Percentiles rank a stretch among this genome's conserved stretches.
These are phyloP conservation scores for Phaetusa simplex DNA, from an alignment of 2,113 vertebrate species.

Conservation along the genomic window DNA sequence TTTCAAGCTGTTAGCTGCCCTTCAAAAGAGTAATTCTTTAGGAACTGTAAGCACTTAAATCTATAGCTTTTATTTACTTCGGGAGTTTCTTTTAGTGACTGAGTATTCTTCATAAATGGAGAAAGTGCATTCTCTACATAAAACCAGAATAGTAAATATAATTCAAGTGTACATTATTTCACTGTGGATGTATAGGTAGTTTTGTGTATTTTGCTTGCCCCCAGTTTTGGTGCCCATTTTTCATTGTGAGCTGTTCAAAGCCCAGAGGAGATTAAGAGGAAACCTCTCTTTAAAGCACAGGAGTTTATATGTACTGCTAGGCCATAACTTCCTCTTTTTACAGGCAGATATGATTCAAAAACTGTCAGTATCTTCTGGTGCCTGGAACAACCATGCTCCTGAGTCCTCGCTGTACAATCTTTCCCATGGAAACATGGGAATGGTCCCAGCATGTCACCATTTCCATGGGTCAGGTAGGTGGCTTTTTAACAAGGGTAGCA, in stretches of 20 bases:
- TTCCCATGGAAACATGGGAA: background rate
- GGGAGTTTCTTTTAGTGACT: background rate
- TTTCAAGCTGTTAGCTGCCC: background rate
- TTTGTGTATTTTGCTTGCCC: background rate
- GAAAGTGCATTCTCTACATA: background rate
- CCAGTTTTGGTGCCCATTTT: background rate
- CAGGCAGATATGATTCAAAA: background rate
- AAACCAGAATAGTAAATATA: background rate
- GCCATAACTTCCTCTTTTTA: background rate
- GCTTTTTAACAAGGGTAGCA: background rate
- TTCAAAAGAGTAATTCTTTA: background rate
- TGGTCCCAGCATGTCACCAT: background rate
- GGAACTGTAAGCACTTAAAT: background rate
- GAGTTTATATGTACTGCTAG: background rate
- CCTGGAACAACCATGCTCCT: background rate
- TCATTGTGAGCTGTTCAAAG: background rate
- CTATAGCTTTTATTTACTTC: background rate
- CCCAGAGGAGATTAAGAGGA: slow-evolving; percentile 3
- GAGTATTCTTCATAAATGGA: background rate
- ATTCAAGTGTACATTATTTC: background rate
- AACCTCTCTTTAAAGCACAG: background rate
- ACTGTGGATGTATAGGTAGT: background rate
- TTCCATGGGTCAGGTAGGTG: background rate
- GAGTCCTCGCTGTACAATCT: background rate
- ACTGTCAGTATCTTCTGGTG: background rate